Conservation (phyloP, 2,888 invertebrate genomes). For the Dorcus parallelipipedus region DNA sequence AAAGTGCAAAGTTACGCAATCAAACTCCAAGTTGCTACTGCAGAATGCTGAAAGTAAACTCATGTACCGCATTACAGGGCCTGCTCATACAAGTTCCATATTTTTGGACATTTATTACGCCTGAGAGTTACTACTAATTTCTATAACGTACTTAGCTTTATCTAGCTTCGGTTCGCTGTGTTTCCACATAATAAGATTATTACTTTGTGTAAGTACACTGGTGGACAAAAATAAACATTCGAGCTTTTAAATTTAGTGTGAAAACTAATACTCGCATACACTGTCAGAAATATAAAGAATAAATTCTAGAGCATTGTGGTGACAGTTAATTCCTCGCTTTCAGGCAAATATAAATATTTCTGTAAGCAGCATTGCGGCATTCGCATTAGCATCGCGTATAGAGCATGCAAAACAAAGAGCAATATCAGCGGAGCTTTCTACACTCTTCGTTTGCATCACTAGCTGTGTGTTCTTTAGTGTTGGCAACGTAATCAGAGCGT, state of each 20-base stretch:
- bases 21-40: conserved; percentile 35
- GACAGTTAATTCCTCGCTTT: neutral
- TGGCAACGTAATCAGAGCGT: conserved; percentile 20
- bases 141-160: too few species aligned
- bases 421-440: neutral
- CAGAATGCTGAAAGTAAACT: conserved; percentile 28
- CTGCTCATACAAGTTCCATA: conserved; percentile 23
- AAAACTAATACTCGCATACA: too few species aligned
- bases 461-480: conserved; percentile 6
- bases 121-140: neutral
- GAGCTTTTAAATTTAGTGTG: too few species aligned
- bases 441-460: neutral
- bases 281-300: neutral
- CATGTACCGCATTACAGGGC: conserved; percentile 31
- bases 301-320: neutral
- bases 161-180: too few species aligned
- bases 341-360: neutral
- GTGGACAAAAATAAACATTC: too few species aligned
- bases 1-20: conserved; percentile 47
- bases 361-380: conserved; percentile 28
- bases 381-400: conserved; percentile 31
- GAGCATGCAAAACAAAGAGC: conserved; percentile 27
- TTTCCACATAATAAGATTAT: too few species aligned
- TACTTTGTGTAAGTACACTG: too few species aligned
- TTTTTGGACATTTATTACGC: conserved; percentile 18